Evolutionary conservation across 2,888 invertebrate genomes (phyloP), one percentile per base, ranked within the genome.

Genomic region (Brachyopa scutellaris): DNA sequence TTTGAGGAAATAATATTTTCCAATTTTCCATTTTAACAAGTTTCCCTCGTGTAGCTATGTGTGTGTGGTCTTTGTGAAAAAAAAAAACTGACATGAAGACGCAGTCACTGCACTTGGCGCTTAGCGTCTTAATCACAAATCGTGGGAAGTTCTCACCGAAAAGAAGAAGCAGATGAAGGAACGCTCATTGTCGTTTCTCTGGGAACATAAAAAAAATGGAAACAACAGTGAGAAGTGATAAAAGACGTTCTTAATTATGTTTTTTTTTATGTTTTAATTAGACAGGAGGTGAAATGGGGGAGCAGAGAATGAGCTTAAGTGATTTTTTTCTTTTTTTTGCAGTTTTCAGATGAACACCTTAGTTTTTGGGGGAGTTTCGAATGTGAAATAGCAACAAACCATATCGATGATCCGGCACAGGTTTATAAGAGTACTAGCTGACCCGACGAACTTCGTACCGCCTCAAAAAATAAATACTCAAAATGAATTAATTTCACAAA

Each of bases 91-190:
- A n/a, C n/a, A n/a, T n/a, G n/a, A n/a, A n/a, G n/a, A 61, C 64
- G 51, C 72, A 72, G 59, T 66, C 59, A 53, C 29, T 79, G 78
- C 72, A 66, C 42, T 55, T 51, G 19, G 15, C 13, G 29, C 38
- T 64, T 59, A 61, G 26, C 49, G 42, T 59, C 69, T 74, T 64
- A 67, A 69, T 62, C 61, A 67, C 74, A 49, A n/a, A n/a, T 69
- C 45, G 79, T 80, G 79, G 62, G 79, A 80, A 80, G 26, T 62
- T 80, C 79, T 49, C 79, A 80, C 57, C 17, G 57, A 57, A 11
- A 31, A 33, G 3, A 33, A 66, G 38, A 61, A 61, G 61, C n/a
- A n/a, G n/a, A n/a, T n/a, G n/a, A n/a, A 67, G 45, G 15, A 13
- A 40, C 33, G 53, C 29, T 57, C 40, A 78, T 78, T 78, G 57